Evolutionary conservation across 1,140 invertebrate species (phyloP), one percentile per base, ranked within the genome.

Genomic region (Chironomus striatipennis): DNA sequence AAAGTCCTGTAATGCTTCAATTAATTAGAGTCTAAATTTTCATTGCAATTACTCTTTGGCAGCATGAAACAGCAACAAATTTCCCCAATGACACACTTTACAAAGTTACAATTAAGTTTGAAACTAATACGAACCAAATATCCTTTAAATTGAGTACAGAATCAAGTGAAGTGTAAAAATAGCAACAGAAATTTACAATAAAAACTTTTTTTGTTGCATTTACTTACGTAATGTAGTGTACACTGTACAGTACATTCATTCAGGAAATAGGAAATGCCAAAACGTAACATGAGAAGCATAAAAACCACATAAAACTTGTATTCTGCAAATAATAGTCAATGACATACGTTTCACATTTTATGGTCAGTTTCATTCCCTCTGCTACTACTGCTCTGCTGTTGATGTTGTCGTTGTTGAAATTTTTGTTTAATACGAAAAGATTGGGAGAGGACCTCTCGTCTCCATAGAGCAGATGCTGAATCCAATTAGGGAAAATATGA

Each of bases 401-500:
- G 24, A 34, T 34, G 24, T 34, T 34, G 24, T 34, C 24, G 24
- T 34, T 34, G 24, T 34, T 34, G 24, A 34, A 34, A 2, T n/a
- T n/a, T n/a, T n/a, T n/a, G n/a, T n/a, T n/a, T n/a, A n/a, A 34
- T 34, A 34, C 24, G 24, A 34, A 34, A 34, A 34, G 24, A 34
- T 34, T 34, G 24, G 24, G 24, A 34, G 24, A 34, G 24, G 24
- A 34, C 24, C 24, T 34, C 24, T 2, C 24, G 5, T 34, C 2
- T 34, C 24, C 24, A 57, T 15, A 57, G 47, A 57, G 47, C 47
- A 57, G 47, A 57, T 57, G 47, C 47, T 57, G 47, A 57, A 57
- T 57, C 47, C 47, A 57, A 57, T 57, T 57, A 57, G n/a, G 47
- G n/a, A 57, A 57, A 57, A 57, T 57, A 57, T 57, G 47, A 57